phyloP scores from a whole-genome alignment of 2,797 vertebrate species.

The Gouania willdenowi region DNA sequence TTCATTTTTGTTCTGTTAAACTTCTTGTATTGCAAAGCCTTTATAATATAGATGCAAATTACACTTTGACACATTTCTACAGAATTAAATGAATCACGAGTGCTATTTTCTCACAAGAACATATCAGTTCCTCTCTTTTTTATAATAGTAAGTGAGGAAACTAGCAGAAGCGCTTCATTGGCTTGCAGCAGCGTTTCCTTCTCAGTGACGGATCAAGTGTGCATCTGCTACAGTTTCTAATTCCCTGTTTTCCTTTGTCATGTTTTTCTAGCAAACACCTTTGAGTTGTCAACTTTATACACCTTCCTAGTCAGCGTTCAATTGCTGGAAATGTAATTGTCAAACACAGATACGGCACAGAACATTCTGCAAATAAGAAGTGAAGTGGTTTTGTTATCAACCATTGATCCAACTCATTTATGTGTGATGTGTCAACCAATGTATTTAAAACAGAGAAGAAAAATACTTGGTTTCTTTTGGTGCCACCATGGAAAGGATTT shows the following conservation, averaged over 20 bases:
- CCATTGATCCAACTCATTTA: conserved; percentile 40
- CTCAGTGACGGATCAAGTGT: conserved; percentile 10
- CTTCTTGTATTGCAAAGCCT: conserved; percentile 33
- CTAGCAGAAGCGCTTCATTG: neutral
- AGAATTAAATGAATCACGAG: conserved; percentile 55
- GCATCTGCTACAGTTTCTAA: conserved; percentile 14
- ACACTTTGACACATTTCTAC: conserved; percentile 51
- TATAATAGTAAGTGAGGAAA: conserved; percentile 37
- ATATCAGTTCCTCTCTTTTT: conserved; percentile 51
- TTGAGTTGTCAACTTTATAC: conserved; percentile 9
- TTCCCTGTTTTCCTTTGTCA: conserved; percentile 11
- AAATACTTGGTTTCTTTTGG: no score
- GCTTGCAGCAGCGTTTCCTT: conserved; percentile 3
- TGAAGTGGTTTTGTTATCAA: conserved; percentile 16
- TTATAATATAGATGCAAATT: conserved; percentile 66
- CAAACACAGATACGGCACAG: conserved; percentile 22
- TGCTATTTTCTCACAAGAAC: conserved; percentile 46
- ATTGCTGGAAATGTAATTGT: conserved; percentile 31
- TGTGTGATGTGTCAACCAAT: conserved; percentile 34
- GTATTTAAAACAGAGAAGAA: conserved; percentile 35
- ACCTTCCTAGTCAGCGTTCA: conserved; percentile 24
- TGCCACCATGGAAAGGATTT: no score
- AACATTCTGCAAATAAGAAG: conserved; percentile 17
- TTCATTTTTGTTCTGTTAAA: conserved; percentile 41
- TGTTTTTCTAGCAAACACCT: conserved; percentile 35